Evolutionary conservation across 2,113 vertebrate genomes (phyloP), one percentile per base, ranked within the genome.

Genomic region (Tenrec ecaudatus): DNA sequence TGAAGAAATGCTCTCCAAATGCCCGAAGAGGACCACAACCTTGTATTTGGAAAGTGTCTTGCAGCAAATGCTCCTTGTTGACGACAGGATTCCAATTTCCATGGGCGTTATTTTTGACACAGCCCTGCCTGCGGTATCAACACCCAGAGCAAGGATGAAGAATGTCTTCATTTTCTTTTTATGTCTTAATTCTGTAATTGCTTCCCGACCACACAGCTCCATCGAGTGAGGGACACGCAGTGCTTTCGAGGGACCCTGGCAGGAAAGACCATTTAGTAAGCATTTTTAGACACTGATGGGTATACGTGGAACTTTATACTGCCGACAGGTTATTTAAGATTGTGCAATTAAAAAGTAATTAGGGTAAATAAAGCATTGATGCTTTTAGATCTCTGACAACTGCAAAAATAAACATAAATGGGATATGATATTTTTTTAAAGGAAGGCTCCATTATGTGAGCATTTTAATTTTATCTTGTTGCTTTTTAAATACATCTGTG

Each of bases 141-240:
- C 73, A 58, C 38, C 20, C 60, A 47, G 47, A 78, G 82, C 68
- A 75, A n/a, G 14, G 1, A 58, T 47, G 79, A 96, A 90, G 69
- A 88, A 73, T 33, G 66, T 58, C 85, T 91, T 91, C 5, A 93
- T 91, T 96, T 79, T 95, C 85, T 94, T 82, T 84, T 53, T 77
- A 77, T 62, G 85, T 90, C 85, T 94, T 96, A 90, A 94, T 96
- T 96, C 87, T 91, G 11, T 95, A 92, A 95, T 94, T 95, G 92
- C 89, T 85, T 93, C 82, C 69, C 60, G 81, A 64, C 69, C 69
- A 82, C 79, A 38, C 33, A 88, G 78, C 84, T 92, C 75, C 3
- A 53, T 60, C 60, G 80, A 60, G 27, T 66, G 47, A 91, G 83
- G 75, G 88, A 85, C 68, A 23, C 20, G 91, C 80, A 93, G 84